Evolutionary conservation across 2,113 vertebrate species (phyloP).

Genomic region (Platichthys stellatus): DNA sequence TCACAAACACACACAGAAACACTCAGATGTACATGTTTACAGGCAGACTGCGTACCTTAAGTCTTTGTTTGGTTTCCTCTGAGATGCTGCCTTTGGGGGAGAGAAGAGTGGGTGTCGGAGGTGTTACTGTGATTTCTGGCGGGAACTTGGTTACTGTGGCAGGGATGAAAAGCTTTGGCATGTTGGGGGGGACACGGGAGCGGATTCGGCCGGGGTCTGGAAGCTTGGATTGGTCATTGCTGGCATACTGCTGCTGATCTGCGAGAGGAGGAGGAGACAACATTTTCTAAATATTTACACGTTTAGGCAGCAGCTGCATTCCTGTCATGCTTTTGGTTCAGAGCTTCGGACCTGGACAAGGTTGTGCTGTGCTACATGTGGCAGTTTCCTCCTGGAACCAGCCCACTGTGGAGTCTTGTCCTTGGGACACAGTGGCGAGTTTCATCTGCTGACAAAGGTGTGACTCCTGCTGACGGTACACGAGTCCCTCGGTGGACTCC

Average conservation of each 20-base stretch:
- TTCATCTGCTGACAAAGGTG: conserved; percentile 89
- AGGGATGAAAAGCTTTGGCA: conserved; percentile 99
- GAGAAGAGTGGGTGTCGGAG: conserved; percentile 96
- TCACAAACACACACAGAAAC: not conserved
- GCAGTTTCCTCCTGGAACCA: conserved; percentile 85
- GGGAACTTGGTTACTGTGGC: conserved; percentile 93
- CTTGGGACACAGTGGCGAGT: conserved; percentile 80
- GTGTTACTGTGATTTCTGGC: conserved; percentile 98
- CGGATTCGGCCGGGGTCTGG: conserved; percentile 87
- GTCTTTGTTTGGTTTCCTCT: conserved; percentile 97
- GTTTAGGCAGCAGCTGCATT: not conserved
- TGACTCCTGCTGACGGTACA: conserved; percentile 86
- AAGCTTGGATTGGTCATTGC: conserved; percentile 82
- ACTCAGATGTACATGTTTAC: not conserved
- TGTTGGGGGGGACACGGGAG: conserved; percentile 88
- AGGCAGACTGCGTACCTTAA: conserved; percentile 86
- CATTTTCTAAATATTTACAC: not conserved
- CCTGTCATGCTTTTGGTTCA: not conserved
- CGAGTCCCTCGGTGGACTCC: conserved; percentile 82
- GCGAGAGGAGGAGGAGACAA: not conserved
- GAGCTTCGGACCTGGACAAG: conserved; percentile 83
- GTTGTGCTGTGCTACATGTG: conserved; percentile 80
- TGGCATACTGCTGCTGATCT: conserved; percentile 80
- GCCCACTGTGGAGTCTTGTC: conserved; percentile 72
- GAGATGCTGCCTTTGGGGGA: conserved; percentile 99